Base-by-base conservation (phyloP, 2,113 vertebrate species). In the Harpagus bidentatus region DNA sequence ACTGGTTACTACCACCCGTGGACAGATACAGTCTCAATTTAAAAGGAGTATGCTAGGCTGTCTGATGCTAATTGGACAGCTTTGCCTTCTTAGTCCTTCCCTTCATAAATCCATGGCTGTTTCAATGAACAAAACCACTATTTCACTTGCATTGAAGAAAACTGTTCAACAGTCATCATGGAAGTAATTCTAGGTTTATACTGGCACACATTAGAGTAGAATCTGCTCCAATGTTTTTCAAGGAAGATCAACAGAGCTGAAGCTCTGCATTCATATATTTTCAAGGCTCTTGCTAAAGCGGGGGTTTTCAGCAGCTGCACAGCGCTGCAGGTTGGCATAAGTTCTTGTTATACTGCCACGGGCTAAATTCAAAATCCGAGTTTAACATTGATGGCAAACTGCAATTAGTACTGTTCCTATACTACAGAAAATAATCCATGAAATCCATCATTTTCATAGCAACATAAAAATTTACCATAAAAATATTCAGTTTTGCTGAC, bases 291-390 rank as follows among this genome's bases (percentile, higher is more conserved):
- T 77, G 47, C 77, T 93, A 62, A 34, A 94, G 61, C 1, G 3
- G 36, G 58, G 36, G 13, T 82, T 96, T 94, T 86, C 63, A 82
- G 79, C 93, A 97, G 81, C 77, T 92, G 88, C 73, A 87, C 59
- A 84, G 77, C 3, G 7, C 88, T 89, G 72, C 70, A 94, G 95
- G 65, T 62, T 95, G 92, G 91, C 93, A 53, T 61, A 87, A 95
- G 23, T 79, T 89, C 95, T 88, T 87, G 72, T 76, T 95, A 89
- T 32, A 87, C 9, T 80, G 91, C 88, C 82, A 89, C 0, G 0
- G 84, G 86, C 94, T 93, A 84, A 71, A 92, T 83, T 85, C 83
- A 93, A 90, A 91, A 94, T 89, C 58, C 36, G 77, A 38, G 73
- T 58, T 85, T 63, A 88, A 72, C 50, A 61, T 4, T 90, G 43